Evolutionary conservation across 2,888 invertebrate genomes (phyloP).

Genomic region (Morinoia aosen): DNA sequence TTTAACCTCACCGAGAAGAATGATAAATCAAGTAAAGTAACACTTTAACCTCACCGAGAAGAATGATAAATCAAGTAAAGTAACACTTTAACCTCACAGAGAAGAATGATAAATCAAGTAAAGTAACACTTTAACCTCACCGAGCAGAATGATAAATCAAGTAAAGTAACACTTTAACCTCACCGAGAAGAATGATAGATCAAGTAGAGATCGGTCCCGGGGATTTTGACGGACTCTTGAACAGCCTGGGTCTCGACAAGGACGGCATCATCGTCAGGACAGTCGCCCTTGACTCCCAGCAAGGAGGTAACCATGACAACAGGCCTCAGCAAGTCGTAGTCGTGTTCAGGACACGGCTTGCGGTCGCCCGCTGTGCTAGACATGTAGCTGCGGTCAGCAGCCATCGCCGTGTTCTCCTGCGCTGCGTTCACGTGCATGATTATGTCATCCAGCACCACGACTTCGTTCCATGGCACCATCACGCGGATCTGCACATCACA

Average conservation of each 20-base stretch:
- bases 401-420: not conserved
- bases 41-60: no score
- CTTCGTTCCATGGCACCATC: constrained; percentile 90
- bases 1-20: constrained; percentile 76
- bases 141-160: not conserved
- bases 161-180: not conserved
- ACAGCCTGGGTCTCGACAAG: constrained; percentile 90
- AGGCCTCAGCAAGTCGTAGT: constrained; percentile 93
- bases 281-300: constrained; percentile 94
- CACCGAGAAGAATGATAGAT: constrained; percentile 89
- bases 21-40: constrained; percentile 96
- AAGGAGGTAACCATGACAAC: constrained; percentile 95
- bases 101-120: constrained; percentile 95
- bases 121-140: constrained; percentile 76
- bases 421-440: constrained; percentile 77
- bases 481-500: constrained; percentile 78
- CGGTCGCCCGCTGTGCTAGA: constrained; percentile 69
- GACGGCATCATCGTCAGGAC: constrained; percentile 91
- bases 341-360: constrained; percentile 81
- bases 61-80: not conserved
- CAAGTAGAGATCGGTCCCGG: constrained; percentile 93
- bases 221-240: constrained; percentile 93
- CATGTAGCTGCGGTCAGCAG: constrained; percentile 18
- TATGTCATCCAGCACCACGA: constrained; percentile 86
- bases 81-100: constrained; percentile 47